phyloP scores from a whole-genome alignment of 92 coral and sea anemone genomes.

The Phenganax subtilis region DNA sequence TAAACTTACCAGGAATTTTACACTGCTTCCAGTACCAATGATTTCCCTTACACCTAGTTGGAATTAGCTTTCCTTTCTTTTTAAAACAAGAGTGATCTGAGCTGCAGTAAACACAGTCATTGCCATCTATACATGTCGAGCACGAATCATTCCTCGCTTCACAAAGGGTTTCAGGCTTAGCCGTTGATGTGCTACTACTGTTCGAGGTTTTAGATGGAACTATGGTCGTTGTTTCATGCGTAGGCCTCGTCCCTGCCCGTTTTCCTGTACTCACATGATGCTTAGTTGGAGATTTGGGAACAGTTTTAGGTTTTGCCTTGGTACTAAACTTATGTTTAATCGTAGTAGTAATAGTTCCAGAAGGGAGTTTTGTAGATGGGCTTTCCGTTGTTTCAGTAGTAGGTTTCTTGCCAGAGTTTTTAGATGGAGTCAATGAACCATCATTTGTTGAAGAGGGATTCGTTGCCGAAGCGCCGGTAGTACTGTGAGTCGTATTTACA shows the following conservation, averaged over 20 bases:
- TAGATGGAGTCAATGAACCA: neutral
- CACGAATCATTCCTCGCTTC: conserved; percentile 60
- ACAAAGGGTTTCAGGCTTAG: conserved; percentile 52
- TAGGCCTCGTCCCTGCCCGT: conserved; percentile 28
- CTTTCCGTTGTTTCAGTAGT: neutral
- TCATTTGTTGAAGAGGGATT: conserved; percentile 5
- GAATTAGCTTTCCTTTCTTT: conserved; percentile 52
- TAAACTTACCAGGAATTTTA: conserved; percentile 60
- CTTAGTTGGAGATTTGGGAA: no score
- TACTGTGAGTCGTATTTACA: conserved; percentile 10
- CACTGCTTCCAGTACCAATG: conserved; percentile 94
- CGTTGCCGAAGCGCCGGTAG: neutral
- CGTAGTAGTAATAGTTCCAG: neutral
- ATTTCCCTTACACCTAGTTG: conserved; percentile 67
- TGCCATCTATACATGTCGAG: conserved; percentile 57
- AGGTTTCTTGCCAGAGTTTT: neutral
- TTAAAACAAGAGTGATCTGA: conserved; percentile 55
- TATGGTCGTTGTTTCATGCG: neutral
- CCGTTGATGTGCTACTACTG: conserved; percentile 23
- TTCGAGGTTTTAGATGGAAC: neutral
- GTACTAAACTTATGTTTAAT: neutral
- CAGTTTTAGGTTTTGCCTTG: neutral
- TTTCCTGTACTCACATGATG: no score
- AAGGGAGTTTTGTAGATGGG: no score
- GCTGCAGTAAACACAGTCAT: conserved; percentile 74